A percentile compares a stretch with the other conserved stretches of the same genome.
phyloP scores from a whole-genome alignment of 2,888 invertebrate genomes.

The Tholera decimalis region DNA sequence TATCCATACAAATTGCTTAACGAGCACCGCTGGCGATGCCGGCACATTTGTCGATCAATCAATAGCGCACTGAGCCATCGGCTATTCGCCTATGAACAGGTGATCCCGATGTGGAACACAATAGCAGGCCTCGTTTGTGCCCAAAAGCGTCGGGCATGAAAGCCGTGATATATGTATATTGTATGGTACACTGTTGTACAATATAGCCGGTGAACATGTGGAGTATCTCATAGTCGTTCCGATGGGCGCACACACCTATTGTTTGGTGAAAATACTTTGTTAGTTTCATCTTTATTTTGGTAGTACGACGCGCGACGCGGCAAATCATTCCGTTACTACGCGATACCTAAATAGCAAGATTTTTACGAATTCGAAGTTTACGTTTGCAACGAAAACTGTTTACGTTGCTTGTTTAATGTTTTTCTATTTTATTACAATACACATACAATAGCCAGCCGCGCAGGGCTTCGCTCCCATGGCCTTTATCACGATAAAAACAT shows the following conservation, averaged over 20 bases:
- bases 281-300: constrained; percentile 75
- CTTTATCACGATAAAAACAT: too few species aligned
- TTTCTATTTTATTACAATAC: constrained; percentile 23
- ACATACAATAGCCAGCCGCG: too few species aligned
- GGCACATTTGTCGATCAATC: constrained; percentile 69
- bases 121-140: constrained; percentile 63
- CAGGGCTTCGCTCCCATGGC: too few species aligned
- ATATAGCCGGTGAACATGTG: constrained; percentile 75
- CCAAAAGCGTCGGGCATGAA: constrained; percentile 51
- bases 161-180: constrained; percentile 57
- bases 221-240: constrained; percentile 83
- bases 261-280: constrained; percentile 76
- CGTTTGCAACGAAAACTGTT: constrained; percentile 22
- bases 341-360: constrained; percentile 14
- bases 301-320: constrained; percentile 40
- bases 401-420: constrained; percentile 12
- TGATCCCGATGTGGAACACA: constrained; percentile 71
- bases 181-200: constrained; percentile 57
- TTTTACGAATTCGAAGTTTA: constrained; percentile 29
- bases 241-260: constrained; percentile 79
- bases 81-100: constrained; percentile 72
- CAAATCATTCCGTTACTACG: constrained; percentile 42
- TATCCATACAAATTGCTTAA: constrained; percentile 58
- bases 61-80: constrained; percentile 69
- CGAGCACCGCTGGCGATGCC: constrained; percentile 39